A percentile compares a stretch with the other conserved stretches of the same genome.
phyloP scores from a whole-genome alignment of 2,888 invertebrate genomes.

The Strigamia maritima region DNA sequence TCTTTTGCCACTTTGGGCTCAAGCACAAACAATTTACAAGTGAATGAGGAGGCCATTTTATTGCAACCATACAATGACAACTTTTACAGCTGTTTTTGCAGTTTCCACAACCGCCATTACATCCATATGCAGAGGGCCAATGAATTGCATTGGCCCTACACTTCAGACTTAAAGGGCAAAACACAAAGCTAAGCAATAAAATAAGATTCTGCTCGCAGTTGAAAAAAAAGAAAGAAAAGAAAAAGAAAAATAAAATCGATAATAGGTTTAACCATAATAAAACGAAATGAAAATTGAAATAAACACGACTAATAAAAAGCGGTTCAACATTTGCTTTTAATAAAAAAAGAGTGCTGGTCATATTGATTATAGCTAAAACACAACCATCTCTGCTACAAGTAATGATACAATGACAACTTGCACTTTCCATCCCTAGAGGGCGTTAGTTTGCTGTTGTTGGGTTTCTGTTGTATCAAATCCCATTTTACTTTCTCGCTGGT shows the following conservation, averaged over 20 bases:
- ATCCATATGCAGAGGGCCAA: slow-evolving; percentile 23
- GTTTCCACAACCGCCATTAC: slow-evolving; percentile 6
- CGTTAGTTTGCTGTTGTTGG: slow-evolving; percentile 1
- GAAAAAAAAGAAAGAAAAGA: neutral
- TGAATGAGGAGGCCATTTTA: slow-evolving; percentile 17
- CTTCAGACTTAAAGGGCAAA: neutral
- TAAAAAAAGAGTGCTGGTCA: neutral
- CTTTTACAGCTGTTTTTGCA: slow-evolving; percentile 27
- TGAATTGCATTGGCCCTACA: slow-evolving; percentile 4
- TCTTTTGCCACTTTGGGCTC: slow-evolving; percentile 20
- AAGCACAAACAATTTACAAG: slow-evolving; percentile 21
- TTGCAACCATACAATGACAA: slow-evolving; percentile 27
- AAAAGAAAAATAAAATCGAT: neutral
- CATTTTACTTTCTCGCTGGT: slow-evolving; percentile 5
- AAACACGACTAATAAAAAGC: too few species aligned
- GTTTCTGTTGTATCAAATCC: slow-evolving; percentile 9
- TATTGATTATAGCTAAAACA: neutral
- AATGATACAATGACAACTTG: neutral
- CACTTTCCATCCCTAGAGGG: slow-evolving; percentile 13
- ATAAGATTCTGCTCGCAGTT: neutral
- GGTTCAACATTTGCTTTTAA: too few species aligned
- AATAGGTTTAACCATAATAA: neutral
- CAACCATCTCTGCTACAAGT: neutral
- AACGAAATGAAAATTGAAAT: too few species aligned
- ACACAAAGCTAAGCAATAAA: neutral